Conservation (phyloP, 2,113 vertebrate genomes). For the Zootoca vivipara region DNA sequence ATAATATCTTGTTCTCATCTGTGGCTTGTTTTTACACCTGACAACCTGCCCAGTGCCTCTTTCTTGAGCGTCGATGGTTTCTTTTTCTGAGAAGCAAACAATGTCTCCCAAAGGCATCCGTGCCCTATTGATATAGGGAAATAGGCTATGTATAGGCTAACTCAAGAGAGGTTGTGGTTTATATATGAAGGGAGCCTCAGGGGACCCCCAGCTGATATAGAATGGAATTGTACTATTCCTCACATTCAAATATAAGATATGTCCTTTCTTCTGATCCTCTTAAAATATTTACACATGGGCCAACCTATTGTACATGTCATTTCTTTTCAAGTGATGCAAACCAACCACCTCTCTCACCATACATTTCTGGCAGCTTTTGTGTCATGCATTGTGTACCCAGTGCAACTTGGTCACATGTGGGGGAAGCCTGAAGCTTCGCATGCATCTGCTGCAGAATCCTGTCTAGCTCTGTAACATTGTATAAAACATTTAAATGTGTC, state of each 20-base stretch:
- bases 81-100: background rate
- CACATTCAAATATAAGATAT: background rate
- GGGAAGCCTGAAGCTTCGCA: background rate
- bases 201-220: background rate
- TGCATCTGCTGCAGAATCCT: background rate
- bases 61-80: background rate
- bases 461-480: background rate
- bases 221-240: background rate
- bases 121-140: background rate
- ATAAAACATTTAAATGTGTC: background rate
- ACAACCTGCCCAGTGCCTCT: background rate
- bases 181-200: background rate
- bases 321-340: background rate
- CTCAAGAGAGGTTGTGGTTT: background rate
- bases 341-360: background rate
- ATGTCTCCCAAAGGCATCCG: background rate
- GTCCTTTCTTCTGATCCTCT: background rate
- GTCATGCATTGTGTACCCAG: background rate
- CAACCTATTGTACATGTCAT: background rate
- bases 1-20: accelerated
- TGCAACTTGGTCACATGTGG: background rate
- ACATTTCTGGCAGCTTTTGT: background rate
- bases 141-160: background rate
- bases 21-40: background rate
- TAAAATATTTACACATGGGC: background rate